Evolutionary conservation across 2,888 invertebrate species (phyloP), one percentile per base, ranked within the genome.

Genomic region (Gandaritis pyraliata): DNA sequence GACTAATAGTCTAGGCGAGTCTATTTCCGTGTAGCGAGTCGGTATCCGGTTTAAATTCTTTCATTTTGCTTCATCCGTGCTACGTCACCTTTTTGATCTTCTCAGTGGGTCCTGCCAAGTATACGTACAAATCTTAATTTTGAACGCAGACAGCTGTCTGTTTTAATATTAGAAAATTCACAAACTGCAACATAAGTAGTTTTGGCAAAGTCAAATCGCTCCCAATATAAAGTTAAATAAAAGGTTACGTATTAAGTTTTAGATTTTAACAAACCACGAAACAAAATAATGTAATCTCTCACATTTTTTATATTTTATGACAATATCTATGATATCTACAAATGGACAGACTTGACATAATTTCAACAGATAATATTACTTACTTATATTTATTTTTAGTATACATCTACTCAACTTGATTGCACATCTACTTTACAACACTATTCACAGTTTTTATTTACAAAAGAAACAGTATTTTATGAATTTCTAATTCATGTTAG

Each of bases 381-480:
- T 33, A 33, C 33, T 8, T 10, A 8, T 10, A 33, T 33, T 33
- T n/a, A n/a, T n/a, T 67, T 72, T 78, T 74, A 81, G 81, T 90
- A 88, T 90, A 89, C 81, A 88, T 83, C 90, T 92, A 92, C 87
- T 87, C 87, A 90, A 90, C 90, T 85, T 83, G 87, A 88, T 88
- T 89, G 87, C 90, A 90, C 90, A 83, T 86, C 90, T 90, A 90
- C 88, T 88, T 88, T 91, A 92, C 90, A 92, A 91, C 88, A 80
- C 80, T 88, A 90, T 91, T 89, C 87, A 91, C 90, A 90, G 59
- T 75, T 78, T 23, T 75, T 89, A 90, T 87, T 84, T 86, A 86
- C 81, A 85, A 54, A 48, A 57, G 39, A 50, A 60, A 64, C 43
- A 39, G n/a, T 36, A 60, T 33, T 23, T 46, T 16, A 56, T 43